Conservation (phyloP, 2,113 vertebrate species). For the Ranitomeya imitator region DNA sequence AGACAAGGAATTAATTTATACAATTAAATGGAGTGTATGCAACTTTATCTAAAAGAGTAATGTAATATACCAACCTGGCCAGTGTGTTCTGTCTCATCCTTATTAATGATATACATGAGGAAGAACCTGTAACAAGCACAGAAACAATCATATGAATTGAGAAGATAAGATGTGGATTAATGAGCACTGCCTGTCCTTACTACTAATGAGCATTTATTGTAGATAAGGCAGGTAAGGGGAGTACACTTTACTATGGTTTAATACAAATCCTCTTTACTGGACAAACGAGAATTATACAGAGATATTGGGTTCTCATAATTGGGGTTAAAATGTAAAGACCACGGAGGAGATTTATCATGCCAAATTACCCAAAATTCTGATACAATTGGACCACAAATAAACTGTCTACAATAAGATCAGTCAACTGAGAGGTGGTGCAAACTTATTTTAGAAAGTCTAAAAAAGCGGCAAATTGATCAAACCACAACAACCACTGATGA, state of each 20-base stretch:
- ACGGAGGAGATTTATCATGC: too few species aligned
- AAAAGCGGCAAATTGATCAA: too few species aligned
- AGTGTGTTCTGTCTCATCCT: conserved; percentile 98
- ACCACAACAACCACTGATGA: too few species aligned
- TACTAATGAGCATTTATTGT: neutral
- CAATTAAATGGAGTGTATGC: neutral
- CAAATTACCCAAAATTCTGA: too few species aligned
- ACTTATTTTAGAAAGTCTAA: too few species aligned
- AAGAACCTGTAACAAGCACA: conserved; percentile 85
- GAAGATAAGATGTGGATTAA: conserved; percentile 20
- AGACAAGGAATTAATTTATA: neutral
- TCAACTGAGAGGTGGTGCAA: too few species aligned
- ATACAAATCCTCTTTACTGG: neutral
- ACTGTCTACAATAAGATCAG: too few species aligned
- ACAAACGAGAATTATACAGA: neutral
- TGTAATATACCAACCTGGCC: conserved; percentile 80
- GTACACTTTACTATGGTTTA: neutral
- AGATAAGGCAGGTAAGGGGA: neutral
- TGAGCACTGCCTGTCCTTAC: neutral
- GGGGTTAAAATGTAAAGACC: neutral
- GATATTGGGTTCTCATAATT: neutral
- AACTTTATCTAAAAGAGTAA: neutral
- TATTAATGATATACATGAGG: conserved; percentile 98
- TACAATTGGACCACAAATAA: too few species aligned
- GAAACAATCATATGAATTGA: neutral